phyloP scores from a whole-genome alignment of 1,140 invertebrate genomes.

The Brachionus rotundiformis region DNA sequence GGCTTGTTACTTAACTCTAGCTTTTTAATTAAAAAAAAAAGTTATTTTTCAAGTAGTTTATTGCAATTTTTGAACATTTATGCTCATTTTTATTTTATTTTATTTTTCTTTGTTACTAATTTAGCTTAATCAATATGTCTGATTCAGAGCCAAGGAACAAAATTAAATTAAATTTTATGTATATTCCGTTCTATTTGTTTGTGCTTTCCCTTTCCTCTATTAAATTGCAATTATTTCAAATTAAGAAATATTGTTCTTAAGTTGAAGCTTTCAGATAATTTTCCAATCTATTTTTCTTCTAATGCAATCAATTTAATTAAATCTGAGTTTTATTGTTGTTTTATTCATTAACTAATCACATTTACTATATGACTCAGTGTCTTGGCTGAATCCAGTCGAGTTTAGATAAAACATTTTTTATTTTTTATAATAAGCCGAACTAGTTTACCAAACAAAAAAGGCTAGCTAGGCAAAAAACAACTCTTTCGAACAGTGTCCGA shows the following conservation, averaged over 20 bases:
- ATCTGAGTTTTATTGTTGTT: neutral
- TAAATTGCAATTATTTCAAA: conserved; percentile 17
- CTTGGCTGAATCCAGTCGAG: neutral
- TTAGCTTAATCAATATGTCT: neutral
- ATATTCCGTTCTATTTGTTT: conserved; percentile 3
- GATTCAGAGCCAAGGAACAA: conserved; percentile 1
- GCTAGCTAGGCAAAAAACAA: too few relatives aligned
- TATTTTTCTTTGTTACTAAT: neutral
- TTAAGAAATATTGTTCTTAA: neutral
- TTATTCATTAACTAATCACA: neutral
- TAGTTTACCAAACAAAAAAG: too few relatives aligned
- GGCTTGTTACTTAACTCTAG: conserved; percentile 11
- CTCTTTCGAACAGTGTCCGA: neutral
- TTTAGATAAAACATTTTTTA: too few relatives aligned
- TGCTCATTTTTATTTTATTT: neutral
- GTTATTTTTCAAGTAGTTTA: conserved; percentile 15
- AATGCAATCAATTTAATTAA: neutral
- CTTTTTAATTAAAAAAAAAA: conserved; percentile 19
- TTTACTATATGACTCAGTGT: neutral
- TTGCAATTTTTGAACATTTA: conserved; percentile 20
- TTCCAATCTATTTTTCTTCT: neutral
- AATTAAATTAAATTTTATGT: conserved; percentile 10
- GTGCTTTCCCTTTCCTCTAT: conserved; percentile 11
- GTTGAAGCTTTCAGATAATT: neutral
- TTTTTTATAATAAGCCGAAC: too few relatives aligned